Percentiles rank a stretch among this genome's conserved stretches.
phyloP scores from a whole-genome alignment of 2,888 invertebrate genomes.

The Trichogramma evanescens region DNA sequence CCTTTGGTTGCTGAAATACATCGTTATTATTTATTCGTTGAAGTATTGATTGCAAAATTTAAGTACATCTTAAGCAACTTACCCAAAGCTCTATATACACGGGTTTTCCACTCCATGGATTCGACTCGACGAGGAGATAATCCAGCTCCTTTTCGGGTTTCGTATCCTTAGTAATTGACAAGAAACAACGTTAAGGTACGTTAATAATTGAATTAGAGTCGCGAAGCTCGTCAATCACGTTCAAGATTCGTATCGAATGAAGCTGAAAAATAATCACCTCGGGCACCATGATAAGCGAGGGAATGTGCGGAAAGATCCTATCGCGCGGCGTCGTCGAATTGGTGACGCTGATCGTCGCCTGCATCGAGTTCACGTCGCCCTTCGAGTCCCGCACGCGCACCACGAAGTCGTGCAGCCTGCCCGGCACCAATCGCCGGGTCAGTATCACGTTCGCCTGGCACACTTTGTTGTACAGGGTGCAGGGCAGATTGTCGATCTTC shows the following conservation, averaged over 20 bases:
- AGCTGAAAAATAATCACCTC: constrained; percentile 54
- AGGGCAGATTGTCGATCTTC: constrained; percentile 73
- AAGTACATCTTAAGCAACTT: constrained; percentile 33
- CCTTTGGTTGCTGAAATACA: constrained; percentile 42
- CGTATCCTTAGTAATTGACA: constrained; percentile 55
- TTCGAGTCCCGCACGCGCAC: constrained; percentile 66
- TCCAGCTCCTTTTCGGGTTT: constrained; percentile 73
- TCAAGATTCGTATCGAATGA: background rate
- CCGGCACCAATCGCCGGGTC: constrained; percentile 67
- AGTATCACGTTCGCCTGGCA: constrained; percentile 84
- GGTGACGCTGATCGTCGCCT: constrained; percentile 76
- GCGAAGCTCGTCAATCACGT: background rate
- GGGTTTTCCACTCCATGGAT: constrained; percentile 68
- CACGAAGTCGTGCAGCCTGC: constrained; percentile 78
- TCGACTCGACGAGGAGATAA: constrained; percentile 73
- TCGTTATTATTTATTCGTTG: background rate
- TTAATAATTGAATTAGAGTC: background rate
- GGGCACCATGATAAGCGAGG: constrained; percentile 66
- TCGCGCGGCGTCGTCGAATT: constrained; percentile 78
- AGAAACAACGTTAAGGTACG: background rate
- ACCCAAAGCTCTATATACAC: constrained; percentile 80
- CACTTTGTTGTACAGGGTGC: constrained; percentile 78
- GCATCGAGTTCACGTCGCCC: constrained; percentile 67
- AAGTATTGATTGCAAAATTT: background rate
- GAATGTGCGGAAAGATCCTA: constrained; percentile 75